Evolutionary conservation across 2,113 vertebrate genomes (phyloP).

Genomic region (Platysternon megacephalum): DNA sequence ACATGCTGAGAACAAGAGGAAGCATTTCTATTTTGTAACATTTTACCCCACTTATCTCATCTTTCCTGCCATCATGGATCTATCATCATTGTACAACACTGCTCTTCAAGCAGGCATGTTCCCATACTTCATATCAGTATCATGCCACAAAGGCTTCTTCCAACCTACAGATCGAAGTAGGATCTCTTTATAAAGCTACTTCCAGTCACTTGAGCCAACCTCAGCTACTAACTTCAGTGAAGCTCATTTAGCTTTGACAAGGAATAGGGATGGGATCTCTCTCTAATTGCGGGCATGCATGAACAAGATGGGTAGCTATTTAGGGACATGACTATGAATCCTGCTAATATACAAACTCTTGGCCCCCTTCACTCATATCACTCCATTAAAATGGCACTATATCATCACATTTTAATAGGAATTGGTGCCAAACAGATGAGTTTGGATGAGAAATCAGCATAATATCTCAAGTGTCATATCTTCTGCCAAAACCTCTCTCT

Average conservation of each 20-base stretch:
- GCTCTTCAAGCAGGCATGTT: background rate
- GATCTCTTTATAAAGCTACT: background rate
- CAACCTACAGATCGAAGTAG: background rate
- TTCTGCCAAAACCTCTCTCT: background rate
- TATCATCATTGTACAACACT: background rate
- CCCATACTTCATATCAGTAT: accelerated
- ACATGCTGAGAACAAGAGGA: background rate
- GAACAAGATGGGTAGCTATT: background rate
- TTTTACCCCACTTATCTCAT: background rate
- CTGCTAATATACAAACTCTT: background rate
- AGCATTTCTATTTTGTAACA: background rate
- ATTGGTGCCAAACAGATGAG: background rate
- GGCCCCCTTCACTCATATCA: background rate
- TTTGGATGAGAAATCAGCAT: background rate
- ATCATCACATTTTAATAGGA: background rate
- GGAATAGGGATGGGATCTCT: background rate
- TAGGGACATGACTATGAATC: background rate
- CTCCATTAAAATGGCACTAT: background rate
- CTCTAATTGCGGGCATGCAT: background rate
- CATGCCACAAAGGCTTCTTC: background rate
- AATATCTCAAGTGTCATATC: background rate
- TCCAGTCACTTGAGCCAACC: background rate
- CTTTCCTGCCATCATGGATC: background rate
- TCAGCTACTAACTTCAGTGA: background rate
- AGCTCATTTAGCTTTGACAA: background rate